Percentiles rank a stretch among this genome's conserved stretches.
Evolutionary conservation across 2,113 vertebrate genomes (phyloP).

Genomic region (Halichoerus grypus): DNA sequence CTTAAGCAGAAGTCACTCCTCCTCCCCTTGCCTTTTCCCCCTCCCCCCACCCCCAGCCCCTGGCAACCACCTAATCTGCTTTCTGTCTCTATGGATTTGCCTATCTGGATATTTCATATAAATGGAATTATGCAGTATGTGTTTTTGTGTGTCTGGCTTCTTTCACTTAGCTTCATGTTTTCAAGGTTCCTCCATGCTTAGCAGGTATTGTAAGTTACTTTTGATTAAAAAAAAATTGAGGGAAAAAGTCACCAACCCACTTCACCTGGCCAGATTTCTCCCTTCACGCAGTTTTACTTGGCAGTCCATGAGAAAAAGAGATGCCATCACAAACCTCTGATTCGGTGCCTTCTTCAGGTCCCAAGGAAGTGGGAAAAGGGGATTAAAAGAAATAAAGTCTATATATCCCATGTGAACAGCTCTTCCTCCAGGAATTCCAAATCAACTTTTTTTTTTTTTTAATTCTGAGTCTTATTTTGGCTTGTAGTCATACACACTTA

Average conservation of each 20-base stretch:
- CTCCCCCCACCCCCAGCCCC: background rate
- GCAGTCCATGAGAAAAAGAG: background rate
- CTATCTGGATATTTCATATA: background rate
- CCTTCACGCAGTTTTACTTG: background rate
- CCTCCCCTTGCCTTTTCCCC: background rate
- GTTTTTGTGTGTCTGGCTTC: background rate
- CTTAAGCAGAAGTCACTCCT: too few relatives aligned
- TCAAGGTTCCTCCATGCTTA: background rate
- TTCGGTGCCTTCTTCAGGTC: background rate
- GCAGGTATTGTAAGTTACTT: background rate
- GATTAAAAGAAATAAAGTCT: background rate
- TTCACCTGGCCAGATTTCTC: background rate
- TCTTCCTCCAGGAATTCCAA: background rate
- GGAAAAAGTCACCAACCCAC: background rate
- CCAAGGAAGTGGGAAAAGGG: background rate
- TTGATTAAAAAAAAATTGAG: background rate
- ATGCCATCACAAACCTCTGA: background rate
- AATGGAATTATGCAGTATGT: background rate
- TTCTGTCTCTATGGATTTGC: background rate
- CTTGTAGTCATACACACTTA: background rate
- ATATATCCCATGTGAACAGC: background rate
- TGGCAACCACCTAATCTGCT: background rate
- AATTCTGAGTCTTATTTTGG: background rate
- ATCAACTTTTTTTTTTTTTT: background rate
- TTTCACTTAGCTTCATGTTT: background rate